phyloP scores from a whole-genome alignment of 2,113 vertebrate genomes.

The Grus americana region DNA sequence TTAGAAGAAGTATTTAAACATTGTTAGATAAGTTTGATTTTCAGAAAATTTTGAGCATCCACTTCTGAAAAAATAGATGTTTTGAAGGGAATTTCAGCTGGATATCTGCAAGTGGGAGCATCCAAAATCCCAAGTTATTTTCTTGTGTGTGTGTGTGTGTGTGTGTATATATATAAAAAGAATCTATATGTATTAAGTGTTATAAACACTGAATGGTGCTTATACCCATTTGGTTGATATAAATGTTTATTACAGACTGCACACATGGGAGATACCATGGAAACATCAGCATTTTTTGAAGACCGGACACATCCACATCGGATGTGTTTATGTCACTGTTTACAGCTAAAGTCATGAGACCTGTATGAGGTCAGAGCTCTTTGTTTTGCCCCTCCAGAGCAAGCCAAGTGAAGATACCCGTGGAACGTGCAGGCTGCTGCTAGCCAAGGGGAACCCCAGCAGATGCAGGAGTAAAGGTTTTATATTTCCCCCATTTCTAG shows the following conservation, averaged over 20 bases:
- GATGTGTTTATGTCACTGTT: not conserved
- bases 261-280: not conserved
- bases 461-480: conserved; percentile 45
- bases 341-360: not conserved
- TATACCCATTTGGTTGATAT: not conserved
- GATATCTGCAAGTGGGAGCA: not conserved
- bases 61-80: not conserved
- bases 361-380: not conserved
- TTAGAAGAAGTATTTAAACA: not conserved
- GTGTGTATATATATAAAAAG: too few relatives aligned
- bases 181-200: not conserved
- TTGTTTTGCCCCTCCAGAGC: conserved; percentile 5
- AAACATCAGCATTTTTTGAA: not conserved
- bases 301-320: not conserved
- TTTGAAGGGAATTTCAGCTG: not conserved
- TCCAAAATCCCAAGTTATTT: not conserved
- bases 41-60: not conserved
- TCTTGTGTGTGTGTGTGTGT: not conserved
- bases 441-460: conserved; percentile 55
- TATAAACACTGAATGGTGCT: not conserved
- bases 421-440: conserved; percentile 17
- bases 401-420: conserved; percentile 37
- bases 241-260: not conserved
- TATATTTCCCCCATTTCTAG: conserved; percentile 15
- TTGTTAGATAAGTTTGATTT: not conserved